Conservation (phyloP, 2,113 vertebrate species). For the Dipodomys spectabilis region DNA sequence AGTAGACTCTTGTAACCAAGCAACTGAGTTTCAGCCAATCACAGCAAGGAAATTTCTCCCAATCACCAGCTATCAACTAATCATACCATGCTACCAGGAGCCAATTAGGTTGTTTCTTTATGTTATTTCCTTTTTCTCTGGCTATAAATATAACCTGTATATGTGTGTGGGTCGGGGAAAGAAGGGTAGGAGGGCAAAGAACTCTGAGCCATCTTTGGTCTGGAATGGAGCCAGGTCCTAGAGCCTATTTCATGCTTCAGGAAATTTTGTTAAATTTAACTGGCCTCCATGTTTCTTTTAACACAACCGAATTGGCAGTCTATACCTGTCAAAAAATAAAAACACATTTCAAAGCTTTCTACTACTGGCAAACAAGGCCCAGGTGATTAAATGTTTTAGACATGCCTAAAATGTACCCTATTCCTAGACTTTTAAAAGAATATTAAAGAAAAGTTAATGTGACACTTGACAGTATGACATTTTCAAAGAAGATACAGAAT, state of each 20-base stretch:
- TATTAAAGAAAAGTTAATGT: neutral
- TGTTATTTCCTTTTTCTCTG: neutral
- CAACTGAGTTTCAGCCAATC: constrained; percentile 31
- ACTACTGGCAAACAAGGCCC: neutral
- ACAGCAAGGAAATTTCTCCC: neutral
- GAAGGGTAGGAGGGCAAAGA: too few relatives aligned
- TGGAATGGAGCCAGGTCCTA: neutral
- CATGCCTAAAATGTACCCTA: neutral
- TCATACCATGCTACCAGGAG: neutral
- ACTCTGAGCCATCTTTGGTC: neutral
- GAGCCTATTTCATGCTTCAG: neutral
- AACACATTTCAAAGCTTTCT: neutral
- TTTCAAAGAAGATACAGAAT: neutral
- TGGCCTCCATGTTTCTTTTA: neutral
- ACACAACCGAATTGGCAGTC: neutral
- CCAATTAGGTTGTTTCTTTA: neutral
- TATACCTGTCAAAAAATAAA: constrained; percentile 15
- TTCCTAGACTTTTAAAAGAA: neutral
- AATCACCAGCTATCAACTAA: neutral
- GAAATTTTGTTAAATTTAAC: neutral
- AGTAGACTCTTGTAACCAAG: neutral
- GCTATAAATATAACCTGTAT: neutral
- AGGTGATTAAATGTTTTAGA: neutral
- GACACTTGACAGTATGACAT: neutral
- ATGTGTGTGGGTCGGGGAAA: neutral